Evolutionary conservation across 2,113 vertebrate species (phyloP).

Genomic region (Sterna hirundo): DNA sequence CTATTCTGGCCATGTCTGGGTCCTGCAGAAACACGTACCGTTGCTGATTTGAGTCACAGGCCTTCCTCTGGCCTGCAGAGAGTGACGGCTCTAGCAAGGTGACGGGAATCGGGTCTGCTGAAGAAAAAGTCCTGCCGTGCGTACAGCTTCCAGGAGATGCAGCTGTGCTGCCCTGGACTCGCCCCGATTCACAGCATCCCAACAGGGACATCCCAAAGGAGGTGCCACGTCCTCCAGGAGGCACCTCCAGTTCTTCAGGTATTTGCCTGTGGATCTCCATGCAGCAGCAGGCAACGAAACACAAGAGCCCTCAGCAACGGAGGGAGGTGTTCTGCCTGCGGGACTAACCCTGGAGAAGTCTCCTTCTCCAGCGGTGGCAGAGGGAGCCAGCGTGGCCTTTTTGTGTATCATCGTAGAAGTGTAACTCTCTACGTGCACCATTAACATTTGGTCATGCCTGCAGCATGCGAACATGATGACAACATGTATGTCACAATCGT

Average conservation of each 20-base stretch:
- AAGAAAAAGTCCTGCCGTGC: rapidly evolving
- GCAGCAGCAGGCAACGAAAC: neutral
- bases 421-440: neutral
- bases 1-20: neutral
- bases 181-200: rapidly evolving
- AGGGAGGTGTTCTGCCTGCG: neutral
- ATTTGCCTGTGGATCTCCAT: rapidly evolving
- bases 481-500: conserved; percentile 20
- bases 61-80: neutral
- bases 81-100: rapidly evolving
- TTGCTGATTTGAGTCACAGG: neutral
- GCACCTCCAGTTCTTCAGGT: neutral
- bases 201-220: neutral
- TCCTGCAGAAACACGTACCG: neutral
- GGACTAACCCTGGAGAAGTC: neutral
- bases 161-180: neutral
- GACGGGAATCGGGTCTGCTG: neutral
- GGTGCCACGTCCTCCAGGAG: neutral
- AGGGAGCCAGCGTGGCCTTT: neutral
- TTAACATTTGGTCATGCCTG: neutral
- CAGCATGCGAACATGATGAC: neutral
- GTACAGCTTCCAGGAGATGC: rapidly evolving
- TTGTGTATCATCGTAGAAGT: neutral
- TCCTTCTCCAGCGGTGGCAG: neutral
- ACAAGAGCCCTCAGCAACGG: neutral